Base-by-base conservation (phyloP, 2,888 invertebrate species). In the Eilema sororculum region DNA sequence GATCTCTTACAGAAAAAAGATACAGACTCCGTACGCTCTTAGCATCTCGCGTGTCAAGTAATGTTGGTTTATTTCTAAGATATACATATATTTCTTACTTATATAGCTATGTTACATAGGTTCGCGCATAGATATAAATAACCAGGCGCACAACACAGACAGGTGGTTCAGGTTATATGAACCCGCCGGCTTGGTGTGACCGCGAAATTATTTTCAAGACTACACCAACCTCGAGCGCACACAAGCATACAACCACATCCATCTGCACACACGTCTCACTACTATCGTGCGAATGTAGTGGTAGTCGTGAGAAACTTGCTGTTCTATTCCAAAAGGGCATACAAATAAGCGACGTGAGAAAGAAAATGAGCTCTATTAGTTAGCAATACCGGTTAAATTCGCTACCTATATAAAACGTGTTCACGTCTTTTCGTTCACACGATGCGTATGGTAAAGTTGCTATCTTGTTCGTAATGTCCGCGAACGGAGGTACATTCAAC, bases 171-270 rank as follows among this genome's bases (percentile, higher is more conserved):
- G 90, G 94, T 92, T 93, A 91, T 91, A 88, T 95, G 95, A 95
- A 95, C 95, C 91, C 90, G 90, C 90, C 91, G 88, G 89, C 91
- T 89, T 91, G 86, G 89, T 95, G 92, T 95, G 95, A 95, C 95
- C 95, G 95, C 95, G 95, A 95, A 95, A 95, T 95, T 92, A 95
- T 95, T 95, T 95, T 95, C 95, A 95, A 95, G 94, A 95, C 94
- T 95, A 94, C 94, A 93, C 92, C 91, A 93, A 92, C 94, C 91
- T 93, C 91, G 81, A 87, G 84, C 86, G 83, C 85, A 90, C 90
- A 84, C 90, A 85, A 88, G 87, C 89, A 89, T 84, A 78, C 78
- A 76, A 70, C 76, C 74, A 67, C 71, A 65, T 76, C 83, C 86
- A 87, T 94, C 89, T 78, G 87, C 86, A 93, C 89, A 86, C 85